Evolutionary conservation across 1,140 invertebrate species (phyloP), one percentile per base, ranked within the genome.

Genomic region (Agraylea sexmaculata): DNA sequence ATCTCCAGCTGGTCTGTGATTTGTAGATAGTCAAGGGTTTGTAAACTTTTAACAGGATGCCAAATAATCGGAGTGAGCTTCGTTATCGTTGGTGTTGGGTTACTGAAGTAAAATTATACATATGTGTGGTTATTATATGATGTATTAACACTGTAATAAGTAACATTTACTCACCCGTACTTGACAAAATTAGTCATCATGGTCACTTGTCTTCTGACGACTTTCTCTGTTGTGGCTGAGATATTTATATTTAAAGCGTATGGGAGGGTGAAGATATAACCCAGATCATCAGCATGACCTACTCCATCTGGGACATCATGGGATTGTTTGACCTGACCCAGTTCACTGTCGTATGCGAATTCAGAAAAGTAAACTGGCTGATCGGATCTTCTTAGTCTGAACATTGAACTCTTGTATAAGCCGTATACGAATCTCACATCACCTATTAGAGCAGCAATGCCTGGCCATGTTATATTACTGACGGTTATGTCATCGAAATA

Each of bases 101-200:
- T 53, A 6, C 64, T 67, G 27, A 12, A 13, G 2, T 35, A 36
- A 37, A 7, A 8, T 27, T 27, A 27, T 27, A 8, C 23, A 27
- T 7, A 8, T 27, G 23, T 27, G n/a, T 27, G 16, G 10, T 31
- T 7, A 12, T 31, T 15, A 12, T 16, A 31, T 15, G 23, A 7
- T 7, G 23, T 7, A 7, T 27, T 7, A 7, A 7, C 23, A 27
- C 23, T 8, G n/a, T 27, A 27, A 27, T n/a, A 27, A 7, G n/a
- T 27, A n/a, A n/a, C n/a, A n/a, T n/a, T n/a, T 2, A 52, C 53
- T 49, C 41, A 69, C 68, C 64, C 58, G 43, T 59, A 68, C 62
- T 69, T 71, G n/a, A 64, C 64, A 51, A 71, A 70, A 45, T 71
- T 70, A 3, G 60, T 58, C 64, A 64, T 68, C 47, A 71, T 49